Evolutionary conservation across 2,113 vertebrate species (phyloP).

Genomic region (Macaca nemestrina): DNA sequence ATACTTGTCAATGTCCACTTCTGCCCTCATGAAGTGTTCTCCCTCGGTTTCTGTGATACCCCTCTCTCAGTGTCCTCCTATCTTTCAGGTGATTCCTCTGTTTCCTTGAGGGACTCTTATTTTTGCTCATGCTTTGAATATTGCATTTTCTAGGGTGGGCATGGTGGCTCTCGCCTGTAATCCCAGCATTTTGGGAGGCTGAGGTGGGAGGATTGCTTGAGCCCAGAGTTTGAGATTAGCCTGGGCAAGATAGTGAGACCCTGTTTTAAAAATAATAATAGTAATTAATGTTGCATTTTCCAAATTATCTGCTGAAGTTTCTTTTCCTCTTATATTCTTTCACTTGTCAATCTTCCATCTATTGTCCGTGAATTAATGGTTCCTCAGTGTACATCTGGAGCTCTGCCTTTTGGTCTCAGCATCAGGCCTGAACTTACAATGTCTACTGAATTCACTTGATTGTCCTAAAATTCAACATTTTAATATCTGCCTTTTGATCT

Average conservation of each 20-base stretch:
- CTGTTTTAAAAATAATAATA: too few species aligned
- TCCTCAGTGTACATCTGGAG: background rate
- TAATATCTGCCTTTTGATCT: constrained; percentile 8
- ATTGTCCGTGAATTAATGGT: background rate
- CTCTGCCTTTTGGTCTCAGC: background rate
- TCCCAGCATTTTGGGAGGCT: too few species aligned
- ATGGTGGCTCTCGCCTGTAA: too few species aligned
- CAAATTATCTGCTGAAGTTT: background rate
- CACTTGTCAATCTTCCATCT: background rate
- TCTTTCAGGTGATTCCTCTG: background rate
- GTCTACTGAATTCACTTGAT: background rate
- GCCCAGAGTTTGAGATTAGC: too few species aligned
- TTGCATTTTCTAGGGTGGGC: background rate
- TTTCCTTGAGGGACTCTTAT: background rate
- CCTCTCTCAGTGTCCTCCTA: background rate
- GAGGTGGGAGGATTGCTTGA: too few species aligned
- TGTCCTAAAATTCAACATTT: constrained; percentile 2
- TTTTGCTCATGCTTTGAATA: constrained; percentile 37
- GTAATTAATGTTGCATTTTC: background rate
- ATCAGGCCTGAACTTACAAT: constrained; percentile 31
- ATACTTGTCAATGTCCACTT: background rate
- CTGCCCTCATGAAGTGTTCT: background rate
- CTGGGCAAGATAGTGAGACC: too few species aligned
- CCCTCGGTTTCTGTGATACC: background rate
- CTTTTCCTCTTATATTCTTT: constrained; percentile 29